These are phyloP conservation scores for Passer montanus DNA, from an alignment of 2,113 vertebrate species.

Conservation along the genomic window DNA sequence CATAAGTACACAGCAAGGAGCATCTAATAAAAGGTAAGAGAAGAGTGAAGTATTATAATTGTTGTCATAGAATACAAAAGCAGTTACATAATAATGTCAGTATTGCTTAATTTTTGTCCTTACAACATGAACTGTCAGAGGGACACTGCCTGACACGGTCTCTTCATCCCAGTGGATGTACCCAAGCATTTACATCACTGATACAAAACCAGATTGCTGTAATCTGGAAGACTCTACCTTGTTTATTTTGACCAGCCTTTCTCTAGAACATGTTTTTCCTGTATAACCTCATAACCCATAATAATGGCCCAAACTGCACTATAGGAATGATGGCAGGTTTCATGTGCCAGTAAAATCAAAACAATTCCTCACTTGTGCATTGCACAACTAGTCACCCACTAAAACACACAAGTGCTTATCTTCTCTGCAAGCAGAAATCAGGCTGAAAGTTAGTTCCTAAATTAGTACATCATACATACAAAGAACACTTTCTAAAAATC, in stretches of 20 bases:
- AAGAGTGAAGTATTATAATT: slow-evolving; percentile 8
- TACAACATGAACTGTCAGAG: slow-evolving; percentile 44
- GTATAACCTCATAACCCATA: slow-evolving; percentile 67
- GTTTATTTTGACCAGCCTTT: slow-evolving; percentile 53
- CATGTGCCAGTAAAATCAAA: slow-evolving; percentile 45
- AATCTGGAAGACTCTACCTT: not conserved
- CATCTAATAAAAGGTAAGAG: not conserved
- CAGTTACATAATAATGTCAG: slow-evolving; percentile 28
- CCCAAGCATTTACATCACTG: slow-evolving; percentile 47
- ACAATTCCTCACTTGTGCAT: slow-evolving; percentile 44
- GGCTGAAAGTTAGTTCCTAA: not conserved
- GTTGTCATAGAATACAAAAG: slow-evolving; percentile 14
- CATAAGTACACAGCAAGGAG: not conserved
- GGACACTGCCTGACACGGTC: slow-evolving; percentile 4
- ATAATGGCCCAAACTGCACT: slow-evolving; percentile 67
- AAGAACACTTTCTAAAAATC: not conserved
- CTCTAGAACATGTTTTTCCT: slow-evolving; percentile 75
- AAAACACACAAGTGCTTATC: slow-evolving; percentile 2
- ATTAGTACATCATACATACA: not conserved
- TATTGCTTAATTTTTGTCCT: slow-evolving; percentile 60
- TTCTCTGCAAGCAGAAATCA: not conserved
- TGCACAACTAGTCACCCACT: slow-evolving; percentile 29
- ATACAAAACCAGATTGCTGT: slow-evolving; percentile 49
- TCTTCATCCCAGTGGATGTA: slow-evolving; percentile 49
- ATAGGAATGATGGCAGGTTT: slow-evolving; percentile 57